Base-by-base conservation (phyloP, 2,797 vertebrate species). In the Myiotriccus ornatus region DNA sequence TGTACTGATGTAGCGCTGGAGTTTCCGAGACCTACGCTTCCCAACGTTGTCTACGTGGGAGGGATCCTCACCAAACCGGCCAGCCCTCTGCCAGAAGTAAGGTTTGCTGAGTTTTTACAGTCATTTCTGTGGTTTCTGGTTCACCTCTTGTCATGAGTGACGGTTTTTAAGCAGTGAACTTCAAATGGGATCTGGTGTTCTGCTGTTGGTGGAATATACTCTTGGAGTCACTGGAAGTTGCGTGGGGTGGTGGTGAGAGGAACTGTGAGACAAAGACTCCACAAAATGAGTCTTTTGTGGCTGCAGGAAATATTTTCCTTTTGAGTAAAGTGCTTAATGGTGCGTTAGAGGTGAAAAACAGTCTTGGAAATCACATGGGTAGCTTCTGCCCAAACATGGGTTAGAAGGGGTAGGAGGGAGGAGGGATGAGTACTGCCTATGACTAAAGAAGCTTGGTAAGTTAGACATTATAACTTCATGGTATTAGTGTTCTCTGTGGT, bases 1-100 rank as follows among this genome's bases (percentile, higher is more conserved):
- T 99, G 99, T 95, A 99, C 99, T 6, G 99, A 99, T 80, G 90
- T 99, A 97, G 99, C 99, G 1, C 98, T 99, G 96, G 99, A 99
- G 97, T 99, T 99, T 89, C 99, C 99, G 5, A 98, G 99, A 93
- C 99, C 99, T 53, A 99, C 99, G 1, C 97, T 99, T 80, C 99
- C 99, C 57, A 99, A 99, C 16, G 99, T 99, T 68, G 99, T 99
- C 35, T 99, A 99, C 64, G 99, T 99, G 46, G 99, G 99, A 93
- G 99, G 99, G 92, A 99, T 99, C 97, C 98, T 99, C 16, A 99
- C 99, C 73, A 98, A 98, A 93, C 99, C 99, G 0, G 98, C 99
- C 85, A 98, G 96, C 94, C 99, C 98, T 47, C 98, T 99, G 86
- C 98, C 99, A 96, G 98, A 99, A 98, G 99, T 99, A 98, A 98